Evolutionary conservation across 2,797 vertebrate species (phyloP), one percentile per base, ranked within the genome.

Genomic region (Poecilia wingei): DNA sequence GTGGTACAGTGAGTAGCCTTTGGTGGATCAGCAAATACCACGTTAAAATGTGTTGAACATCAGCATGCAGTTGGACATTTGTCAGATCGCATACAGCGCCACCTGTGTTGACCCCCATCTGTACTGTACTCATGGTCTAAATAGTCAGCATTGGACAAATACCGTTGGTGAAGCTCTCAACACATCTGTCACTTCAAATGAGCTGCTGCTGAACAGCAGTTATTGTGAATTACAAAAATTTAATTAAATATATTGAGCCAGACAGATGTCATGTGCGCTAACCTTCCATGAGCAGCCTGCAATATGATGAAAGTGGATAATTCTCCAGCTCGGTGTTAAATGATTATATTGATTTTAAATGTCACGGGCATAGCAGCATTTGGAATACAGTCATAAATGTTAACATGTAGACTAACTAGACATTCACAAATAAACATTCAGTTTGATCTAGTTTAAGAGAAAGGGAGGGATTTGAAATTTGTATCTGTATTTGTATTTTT

Each of bases 211-310:
- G 78, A 55, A 71, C 8, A 79, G 73, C 69, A 43, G 77, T 81
- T 83, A 84, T 78, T 87, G 66, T 68, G 68, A 82, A 55, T 64
- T 77, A 53, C 43, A 82, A 43, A 82, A 83, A 85, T 68, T 69
- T n/a, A 79, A 90, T 90, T 87, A 83, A 78, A 85, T 83, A 80
- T 87, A 87, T 88, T 77, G 76, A 86, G 43, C 66, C 28, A 46
- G 85, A 87, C 86, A 91, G 89, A 89, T 92, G 86, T 88, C 72
- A 70, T 25, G 41, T 55, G 66, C 71, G 66, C 82, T 79, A 80
- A 77, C 82, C 71, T 74, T 47, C 39, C 31, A 45, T 75, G 72
- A 82, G 73, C 73, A 71, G 45, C 36, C 53, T 74, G 36, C 47
- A 79, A 76, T 61, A 71, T 70, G 64, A 88, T 83, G 64, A 75